Conservation (phyloP, 2,113 vertebrate species). For the Melospiza georgiana region DNA sequence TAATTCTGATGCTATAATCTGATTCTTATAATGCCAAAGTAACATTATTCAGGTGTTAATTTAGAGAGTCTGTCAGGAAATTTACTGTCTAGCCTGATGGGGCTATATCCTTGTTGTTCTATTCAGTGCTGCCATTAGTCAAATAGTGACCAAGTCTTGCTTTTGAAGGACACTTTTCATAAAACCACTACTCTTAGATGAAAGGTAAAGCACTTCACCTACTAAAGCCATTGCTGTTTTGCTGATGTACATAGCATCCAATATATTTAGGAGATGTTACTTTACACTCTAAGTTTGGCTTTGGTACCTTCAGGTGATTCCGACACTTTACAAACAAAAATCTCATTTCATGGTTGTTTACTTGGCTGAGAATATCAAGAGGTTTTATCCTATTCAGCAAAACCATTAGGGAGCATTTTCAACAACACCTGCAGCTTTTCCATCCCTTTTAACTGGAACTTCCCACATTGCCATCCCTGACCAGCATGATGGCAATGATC, state of each 20-base stretch:
- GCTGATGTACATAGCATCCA: neutral
- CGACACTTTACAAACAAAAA: neutral
- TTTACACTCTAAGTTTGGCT: neutral
- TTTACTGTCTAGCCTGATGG: neutral
- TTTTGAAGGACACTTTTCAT: neutral
- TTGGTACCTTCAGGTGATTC: neutral
- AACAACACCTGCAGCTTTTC: neutral
- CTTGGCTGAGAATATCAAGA: neutral
- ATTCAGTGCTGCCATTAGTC: neutral
- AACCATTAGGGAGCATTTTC: neutral
- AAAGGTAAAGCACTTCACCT: neutral
- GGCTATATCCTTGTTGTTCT: neutral
- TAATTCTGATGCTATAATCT: neutral
- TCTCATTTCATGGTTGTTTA: neutral
- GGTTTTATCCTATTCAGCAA: neutral
- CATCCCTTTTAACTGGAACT: neutral
- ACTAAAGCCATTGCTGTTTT: neutral
- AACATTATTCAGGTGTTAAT: neutral
- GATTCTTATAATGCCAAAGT: neutral
- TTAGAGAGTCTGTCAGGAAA: neutral
- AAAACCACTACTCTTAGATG: neutral
- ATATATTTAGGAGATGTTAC: neutral
- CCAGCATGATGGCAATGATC: neutral
- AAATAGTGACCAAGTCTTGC: neutral
- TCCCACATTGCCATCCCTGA: neutral